phyloP scores from a whole-genome alignment of 1,140 invertebrate genomes.

The Drosophila arizonae region DNA sequence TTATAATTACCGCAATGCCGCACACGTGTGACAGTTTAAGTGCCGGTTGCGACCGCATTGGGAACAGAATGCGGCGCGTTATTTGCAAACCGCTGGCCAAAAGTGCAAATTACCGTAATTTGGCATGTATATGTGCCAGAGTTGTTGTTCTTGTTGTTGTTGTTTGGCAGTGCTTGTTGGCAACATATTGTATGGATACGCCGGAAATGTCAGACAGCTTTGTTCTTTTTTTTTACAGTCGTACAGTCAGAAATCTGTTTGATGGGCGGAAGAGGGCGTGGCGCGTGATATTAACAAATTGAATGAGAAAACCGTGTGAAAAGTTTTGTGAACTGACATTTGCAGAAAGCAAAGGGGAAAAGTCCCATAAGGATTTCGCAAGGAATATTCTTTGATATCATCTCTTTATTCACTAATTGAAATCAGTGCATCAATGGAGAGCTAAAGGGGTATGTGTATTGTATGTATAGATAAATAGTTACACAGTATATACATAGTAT shows the following conservation, averaged over 20 bases:
- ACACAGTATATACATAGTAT: too few relatives aligned
- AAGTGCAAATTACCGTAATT: constrained; percentile 74
- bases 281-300: not conserved
- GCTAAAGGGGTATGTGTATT: too few relatives aligned
- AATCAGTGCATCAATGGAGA: too few relatives aligned
- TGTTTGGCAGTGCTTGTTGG: not conserved
- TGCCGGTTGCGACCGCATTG: constrained; percentile 67
- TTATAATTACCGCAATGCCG: constrained; percentile 73
- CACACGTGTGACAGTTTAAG: constrained; percentile 81
- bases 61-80: constrained; percentile 48
- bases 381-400: too few relatives aligned
- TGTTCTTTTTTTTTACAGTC: not conserved
- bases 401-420: too few relatives aligned
- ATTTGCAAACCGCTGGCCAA: constrained; percentile 69
- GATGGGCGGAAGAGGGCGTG: constrained; percentile 39
- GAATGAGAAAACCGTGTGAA: constrained; percentile 35
- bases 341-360: not conserved
- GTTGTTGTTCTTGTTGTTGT: constrained; percentile 12
- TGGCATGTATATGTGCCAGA: constrained; percentile 36
- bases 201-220: constrained; percentile 53
- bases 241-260: constrained; percentile 34
- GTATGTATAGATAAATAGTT: too few relatives aligned
- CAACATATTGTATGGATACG: constrained; percentile 32
- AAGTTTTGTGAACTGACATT: constrained; percentile 31
- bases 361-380: too few relatives aligned